Evolutionary conservation across 2,888 invertebrate species (phyloP), one percentile per base, ranked within the genome.

Genomic region (Kuschelorhynchus macadamiae): DNA sequence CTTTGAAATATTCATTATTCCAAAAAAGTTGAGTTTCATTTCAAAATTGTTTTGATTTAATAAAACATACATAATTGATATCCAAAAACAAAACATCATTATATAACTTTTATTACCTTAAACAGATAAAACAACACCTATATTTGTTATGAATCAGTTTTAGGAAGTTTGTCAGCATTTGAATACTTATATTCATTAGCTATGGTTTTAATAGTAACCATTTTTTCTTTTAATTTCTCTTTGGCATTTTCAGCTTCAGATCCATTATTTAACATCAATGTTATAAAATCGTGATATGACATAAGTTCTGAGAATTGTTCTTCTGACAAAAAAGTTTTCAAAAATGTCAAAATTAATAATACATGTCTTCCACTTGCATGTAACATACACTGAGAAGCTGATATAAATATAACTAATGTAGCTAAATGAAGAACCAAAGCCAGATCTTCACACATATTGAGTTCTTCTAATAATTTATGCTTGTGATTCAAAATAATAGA

Each of bases 361-460:
- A 98, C 95, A 85, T 96, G 96, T 81, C 95, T 91, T 0, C 98
- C 98, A 20, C 97, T 97, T 11, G 96, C 96, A 83, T 97, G 95
- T 20, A 98, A 80, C 86, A 96, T 93, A 74, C 87, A 89, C 76
- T 94, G 93, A 0, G 93, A 94, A 1, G 90, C 86, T 8, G 90
- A 88, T 53, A 93, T 93, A 79, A 95, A 96, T 60, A 97, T 87
- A 41, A 95, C 87, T 68, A 95, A 85, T 0, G 89, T 88, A 0
- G 91, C 89, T 59, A 96, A 85, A 82, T 96, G 95, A 44, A 97
- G 84, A 53, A 90, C 87, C 32, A 95, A 81, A 0, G 95, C 93
- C 11, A 94, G 90, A 77, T 96, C 95, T 39, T 89, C 87, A 61
- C 91, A 90, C 65, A 85, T 85, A 56, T 89, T 89, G 64, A 98